Evolutionary conservation across 2,113 vertebrate genomes (phyloP), one percentile per base, ranked within the genome.

Genomic region (Pagrus major): DNA sequence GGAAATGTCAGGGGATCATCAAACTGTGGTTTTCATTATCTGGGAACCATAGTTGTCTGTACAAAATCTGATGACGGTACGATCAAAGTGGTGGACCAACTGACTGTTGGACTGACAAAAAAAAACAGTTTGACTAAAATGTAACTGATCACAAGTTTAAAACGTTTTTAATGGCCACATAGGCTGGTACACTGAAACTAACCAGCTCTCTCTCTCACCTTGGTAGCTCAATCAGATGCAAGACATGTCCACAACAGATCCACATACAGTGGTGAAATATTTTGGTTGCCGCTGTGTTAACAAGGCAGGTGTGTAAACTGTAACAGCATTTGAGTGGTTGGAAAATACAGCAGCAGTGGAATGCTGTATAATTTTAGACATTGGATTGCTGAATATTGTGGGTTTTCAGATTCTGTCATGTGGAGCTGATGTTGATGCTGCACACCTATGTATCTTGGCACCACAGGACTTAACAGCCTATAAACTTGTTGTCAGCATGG

Each of bases 401-500:
- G 6, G 2, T 64, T 69, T 60, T 64, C 29, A 65, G 18, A 60
- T 12, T 44, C 31, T 56, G 3, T 52, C 10, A 67, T 1, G 10
- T 25, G n/a, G 20, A 63, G 20, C 39, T 74, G 39, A 16, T 76
- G 46, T 14, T 49, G 39, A 23, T 72, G 33, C 14, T 42, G 10
- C 49, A 58, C 27, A 44, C 14, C 47, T 46, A 46, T n/a, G 5
- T 42, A 42, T 65, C n/a, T 52, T 25, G 6, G 23, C 56, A 44
- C 37, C 21, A 21, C 63, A 39, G 15, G 42, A 49, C 49, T 78
- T 66, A 14, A 44, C 27, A 71, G 52, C 31, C 9, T 74, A 4
- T 71, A 37, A 65, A 55, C 46, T 35, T 46, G 44, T 2, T 77
- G 54, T 67, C 31, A 52, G 25, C 7, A 33, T 58, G 41, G 61